Conservation (phyloP, 2,113 vertebrate genomes). For the Notothenia rossii region DNA sequence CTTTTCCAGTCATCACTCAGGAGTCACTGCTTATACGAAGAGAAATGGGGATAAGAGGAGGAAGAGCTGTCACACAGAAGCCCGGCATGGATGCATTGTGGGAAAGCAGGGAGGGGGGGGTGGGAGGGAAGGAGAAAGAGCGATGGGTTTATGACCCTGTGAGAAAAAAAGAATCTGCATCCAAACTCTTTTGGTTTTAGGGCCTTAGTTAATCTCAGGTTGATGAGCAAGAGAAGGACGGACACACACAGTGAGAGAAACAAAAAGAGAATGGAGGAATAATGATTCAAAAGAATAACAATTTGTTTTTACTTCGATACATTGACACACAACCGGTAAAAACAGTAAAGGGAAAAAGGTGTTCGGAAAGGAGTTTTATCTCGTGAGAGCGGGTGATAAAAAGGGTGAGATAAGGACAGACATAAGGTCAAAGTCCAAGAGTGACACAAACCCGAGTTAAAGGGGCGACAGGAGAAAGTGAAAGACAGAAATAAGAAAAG, state of each 20-base stretch:
- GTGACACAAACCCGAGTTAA: background rate
- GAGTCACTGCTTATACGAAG: background rate
- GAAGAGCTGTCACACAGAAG: constrained; percentile 23
- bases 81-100: constrained; percentile 54
- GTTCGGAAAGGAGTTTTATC: too few relatives aligned
- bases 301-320: constrained; percentile 11
- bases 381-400: too few relatives aligned
- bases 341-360: background rate
- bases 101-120: constrained; percentile 61
- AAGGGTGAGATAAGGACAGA: constrained; percentile 14
- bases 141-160: constrained; percentile 70
- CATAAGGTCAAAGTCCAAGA: constrained; percentile 23
- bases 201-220: constrained; percentile 61
- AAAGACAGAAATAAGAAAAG: constrained; percentile 13
- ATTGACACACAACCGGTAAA: background rate
- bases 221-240: constrained; percentile 39
- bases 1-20: background rate
- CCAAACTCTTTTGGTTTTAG: constrained; percentile 55
- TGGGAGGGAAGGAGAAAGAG: constrained; percentile 14
- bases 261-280: background rate
- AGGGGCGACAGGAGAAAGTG: constrained; percentile 11
- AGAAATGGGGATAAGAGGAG: background rate
- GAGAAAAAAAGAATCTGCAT: constrained; percentile 61
- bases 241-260: background rate
- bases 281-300: background rate